phyloP scores from a whole-genome alignment of 2,888 invertebrate species.

The Galeruca laticollis region DNA sequence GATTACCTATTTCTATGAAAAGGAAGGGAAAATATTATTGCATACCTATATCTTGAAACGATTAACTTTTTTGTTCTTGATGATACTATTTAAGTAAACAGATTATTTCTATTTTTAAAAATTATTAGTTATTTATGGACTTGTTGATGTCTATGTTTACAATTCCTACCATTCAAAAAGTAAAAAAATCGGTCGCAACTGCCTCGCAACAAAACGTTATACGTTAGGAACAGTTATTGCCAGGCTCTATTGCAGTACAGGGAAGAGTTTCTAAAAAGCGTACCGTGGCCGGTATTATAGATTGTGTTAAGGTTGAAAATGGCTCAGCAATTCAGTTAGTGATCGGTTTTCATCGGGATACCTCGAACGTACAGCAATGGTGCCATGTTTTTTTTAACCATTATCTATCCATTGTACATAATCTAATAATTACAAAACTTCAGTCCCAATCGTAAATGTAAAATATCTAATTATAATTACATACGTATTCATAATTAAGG shows the following conservation, averaged over 20 bases:
- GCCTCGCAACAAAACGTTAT: neutral
- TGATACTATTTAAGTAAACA: too few relatives aligned
- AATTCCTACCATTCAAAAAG: neutral
- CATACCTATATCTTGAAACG: too few relatives aligned
- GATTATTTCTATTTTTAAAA: too few relatives aligned
- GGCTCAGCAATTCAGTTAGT: constrained; percentile 50
- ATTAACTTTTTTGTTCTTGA: too few relatives aligned
- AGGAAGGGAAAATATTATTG: too few relatives aligned
- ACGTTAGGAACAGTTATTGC: constrained; percentile 4
- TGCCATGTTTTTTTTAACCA: constrained; percentile 31
- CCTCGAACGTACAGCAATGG: constrained; percentile 27
- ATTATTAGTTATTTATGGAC: too few relatives aligned
- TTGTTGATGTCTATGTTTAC: neutral
- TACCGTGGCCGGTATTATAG: constrained; percentile 17
- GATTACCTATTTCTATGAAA: too few relatives aligned
- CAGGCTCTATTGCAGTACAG: constrained; percentile 43
- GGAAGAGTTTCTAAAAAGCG: constrained; percentile 55
- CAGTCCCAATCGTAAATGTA: constrained; percentile 11
- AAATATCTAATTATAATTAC: neutral
- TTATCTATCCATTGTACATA: constrained; percentile 27
- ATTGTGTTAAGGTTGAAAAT: constrained; percentile 30
- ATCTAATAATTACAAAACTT: constrained; percentile 25
- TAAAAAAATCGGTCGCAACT: neutral
- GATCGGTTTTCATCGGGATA: constrained; percentile 32
- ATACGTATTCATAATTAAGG: neutral